These are phyloP conservation scores for Epirrita christyi DNA, from an alignment of 2,888 invertebrate species.

Conservation along the genomic window DNA sequence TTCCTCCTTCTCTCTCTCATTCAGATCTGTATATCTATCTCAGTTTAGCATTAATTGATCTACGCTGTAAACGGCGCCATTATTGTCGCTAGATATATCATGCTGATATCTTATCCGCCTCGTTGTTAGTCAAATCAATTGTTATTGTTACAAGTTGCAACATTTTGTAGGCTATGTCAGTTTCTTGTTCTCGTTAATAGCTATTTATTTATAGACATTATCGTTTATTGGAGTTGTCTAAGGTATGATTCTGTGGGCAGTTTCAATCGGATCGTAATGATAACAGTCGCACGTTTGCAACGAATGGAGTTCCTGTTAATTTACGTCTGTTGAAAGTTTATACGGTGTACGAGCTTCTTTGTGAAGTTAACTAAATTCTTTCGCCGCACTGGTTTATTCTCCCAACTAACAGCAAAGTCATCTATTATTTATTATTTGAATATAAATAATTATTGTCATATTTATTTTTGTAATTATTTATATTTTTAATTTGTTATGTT, in stretches of 20 bases:
- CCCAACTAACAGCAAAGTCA: no score
- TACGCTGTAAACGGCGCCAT: slow-evolving; percentile 76
- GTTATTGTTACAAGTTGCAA: slow-evolving; percentile 52
- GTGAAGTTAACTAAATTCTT: no score
- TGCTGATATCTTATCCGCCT: slow-evolving; percentile 64
- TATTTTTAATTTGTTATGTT: no score
- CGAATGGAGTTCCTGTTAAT: slow-evolving; percentile 7
- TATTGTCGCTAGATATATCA: slow-evolving; percentile 75
- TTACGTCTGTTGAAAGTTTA: not conserved
- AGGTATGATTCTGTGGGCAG: slow-evolving; percentile 45
- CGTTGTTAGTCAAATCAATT: slow-evolving; percentile 71
- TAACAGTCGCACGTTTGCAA: slow-evolving; percentile 8
- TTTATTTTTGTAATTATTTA: no score
- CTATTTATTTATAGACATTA: slow-evolving; percentile 24
- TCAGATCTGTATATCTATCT: slow-evolving; percentile 45
- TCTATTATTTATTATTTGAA: no score
- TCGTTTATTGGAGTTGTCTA: slow-evolving; percentile 23
- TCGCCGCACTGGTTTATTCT: no score
- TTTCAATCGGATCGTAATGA: slow-evolving; percentile 55
- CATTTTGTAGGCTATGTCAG: slow-evolving; percentile 22
- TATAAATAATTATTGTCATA: no score
- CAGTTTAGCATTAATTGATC: slow-evolving; percentile 76
- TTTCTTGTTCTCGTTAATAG: slow-evolving; percentile 23
- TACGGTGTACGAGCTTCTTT: not conserved
- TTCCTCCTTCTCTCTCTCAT: slow-evolving; percentile 52